A percentile compares a stretch with the other conserved stretches of the same genome.
These are phyloP conservation scores for Isoperla grammatica DNA, from an alignment of 2,888 invertebrate genomes.

Conservation along the genomic window DNA sequence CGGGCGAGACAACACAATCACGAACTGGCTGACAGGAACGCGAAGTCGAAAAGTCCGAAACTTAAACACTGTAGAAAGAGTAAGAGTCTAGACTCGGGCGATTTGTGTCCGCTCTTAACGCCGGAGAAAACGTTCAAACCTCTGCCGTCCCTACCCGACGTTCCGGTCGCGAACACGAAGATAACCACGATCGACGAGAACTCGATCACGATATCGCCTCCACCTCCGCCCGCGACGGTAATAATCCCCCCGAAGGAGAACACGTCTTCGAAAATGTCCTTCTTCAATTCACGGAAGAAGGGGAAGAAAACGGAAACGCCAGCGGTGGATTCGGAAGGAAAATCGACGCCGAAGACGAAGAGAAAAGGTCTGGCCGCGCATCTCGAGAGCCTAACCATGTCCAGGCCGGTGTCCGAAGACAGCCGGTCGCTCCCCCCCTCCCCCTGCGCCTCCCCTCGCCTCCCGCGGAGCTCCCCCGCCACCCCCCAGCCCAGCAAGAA, in stretches of 20 bases:
- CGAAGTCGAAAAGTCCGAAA: constrained; percentile 35
- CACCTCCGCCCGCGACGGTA: neutral
- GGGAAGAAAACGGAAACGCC: neutral
- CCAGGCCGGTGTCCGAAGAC: constrained; percentile 34
- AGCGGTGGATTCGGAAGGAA: too few relatives aligned
- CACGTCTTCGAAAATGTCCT: neutral
- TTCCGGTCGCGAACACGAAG: neutral
- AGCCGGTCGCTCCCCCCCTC: constrained; percentile 43
- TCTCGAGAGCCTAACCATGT: neutral
- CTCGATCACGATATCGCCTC: neutral
- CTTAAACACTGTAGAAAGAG: constrained; percentile 71
- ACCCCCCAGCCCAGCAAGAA: constrained; percentile 68
- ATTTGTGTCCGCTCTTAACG: constrained; percentile 53
- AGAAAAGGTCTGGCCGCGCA: neutral
- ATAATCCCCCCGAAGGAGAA: neutral
- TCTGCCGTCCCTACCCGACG: neutral
- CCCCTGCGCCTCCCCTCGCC: constrained; percentile 44
- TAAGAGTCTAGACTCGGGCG: constrained; percentile 79
- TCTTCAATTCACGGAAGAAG: neutral
- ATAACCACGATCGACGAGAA: too few relatives aligned
- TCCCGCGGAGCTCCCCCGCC: constrained; percentile 71
- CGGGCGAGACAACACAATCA: neutral
- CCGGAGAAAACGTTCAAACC: neutral
- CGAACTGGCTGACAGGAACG: constrained; percentile 61
- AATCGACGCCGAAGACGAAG: constrained; percentile 3